Conservation (phyloP, 2,113 vertebrate species). For the Oncorhynchus tshawytscha region DNA sequence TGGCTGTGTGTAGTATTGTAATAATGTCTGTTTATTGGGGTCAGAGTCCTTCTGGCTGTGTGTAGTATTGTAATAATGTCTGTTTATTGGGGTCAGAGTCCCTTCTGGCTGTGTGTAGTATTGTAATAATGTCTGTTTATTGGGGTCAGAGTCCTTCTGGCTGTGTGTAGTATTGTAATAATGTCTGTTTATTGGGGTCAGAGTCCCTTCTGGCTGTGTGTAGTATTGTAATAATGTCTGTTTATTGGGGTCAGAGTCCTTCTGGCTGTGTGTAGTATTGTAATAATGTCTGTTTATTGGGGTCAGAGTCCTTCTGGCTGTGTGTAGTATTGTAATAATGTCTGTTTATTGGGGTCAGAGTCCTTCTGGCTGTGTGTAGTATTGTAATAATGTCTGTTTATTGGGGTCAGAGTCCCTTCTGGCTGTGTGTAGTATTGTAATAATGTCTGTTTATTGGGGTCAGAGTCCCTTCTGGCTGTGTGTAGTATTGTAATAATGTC, state of each 20-base stretch:
- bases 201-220: slow-evolving; percentile 46
- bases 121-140: slow-evolving; percentile 61
- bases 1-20: slow-evolving; percentile 33
- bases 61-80: slow-evolving; percentile 53
- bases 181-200: slow-evolving; percentile 60
- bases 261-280: slow-evolving; percentile 37
- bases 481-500: slow-evolving; percentile 53
- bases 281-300: slow-evolving; percentile 64
- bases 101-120: slow-evolving; percentile 37
- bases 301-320: slow-evolving; percentile 45
- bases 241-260: slow-evolving; percentile 53
- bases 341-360: slow-evolving; percentile 55
- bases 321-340: slow-evolving; percentile 40
- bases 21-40: slow-evolving; percentile 64
- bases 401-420: slow-evolving; percentile 55
- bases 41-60: slow-evolving; percentile 40
- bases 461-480: slow-evolving; percentile 42
- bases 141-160: slow-evolving; percentile 50
- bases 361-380: slow-evolving; percentile 46
- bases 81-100: slow-evolving; percentile 54
- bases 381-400: slow-evolving; percentile 58
- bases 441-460: slow-evolving; percentile 63
- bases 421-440: slow-evolving; percentile 24
- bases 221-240: slow-evolving; percentile 50
- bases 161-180: slow-evolving; percentile 30